Base-by-base conservation (phyloP, 2,888 invertebrate genomes). In the Microdon myrmicae region DNA sequence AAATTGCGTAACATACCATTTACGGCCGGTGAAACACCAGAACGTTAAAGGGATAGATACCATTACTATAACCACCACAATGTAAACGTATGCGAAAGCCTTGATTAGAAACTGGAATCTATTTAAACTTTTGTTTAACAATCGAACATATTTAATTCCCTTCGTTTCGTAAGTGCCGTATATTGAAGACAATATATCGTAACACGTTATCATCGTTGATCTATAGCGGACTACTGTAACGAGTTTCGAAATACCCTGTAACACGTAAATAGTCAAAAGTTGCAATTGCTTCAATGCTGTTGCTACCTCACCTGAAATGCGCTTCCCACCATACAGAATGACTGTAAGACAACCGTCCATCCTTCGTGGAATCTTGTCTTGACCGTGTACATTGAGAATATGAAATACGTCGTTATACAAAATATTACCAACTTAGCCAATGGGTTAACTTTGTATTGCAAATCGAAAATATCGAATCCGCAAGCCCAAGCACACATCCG, bases 1-100 rank as follows among this genome's bases (percentile, higher is more conserved):
- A 34, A 69, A 72, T 10, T 72, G 71, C 68, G 73, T 69, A 0
- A 69, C 44, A 8, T 69, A 14, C 2, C 54, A 39, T 1, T 64
- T 51, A 3, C 22, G 22, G 2, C 68, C 69, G 0, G 45, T 68
- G 0, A 56, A 1, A 0, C 39, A 1, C 0, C 55, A 14, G 1
- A 60, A 22, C 1, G 56, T 6, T 1, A 69, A 1, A 0, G 71
- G 67, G 5, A 53, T 28, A 6, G 34, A 0, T 8, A 67, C 19
- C 1, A 60, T 19, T 2, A 49, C 49, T 1, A 23, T 1, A 1
- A 22, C 19, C 5, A 45, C 12, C 3, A 31, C 13, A n/a, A 43
- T 10, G 9, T 56, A 39, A 3, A 39, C 2, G 6, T 14, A 2
- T 1, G 23, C n/a, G 4, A 34, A 23, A n/a, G 6, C 23, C 8